Percentiles rank a stretch among this genome's conserved stretches.
These are phyloP conservation scores for crab-eating macaque (Macaca fascicularis) DNA, from an alignment of 2,113 vertebrate species.

Conservation along the genomic window T2T-MFA8v1.1 NC_088388.1:104279501-104280000, in stretches of 20 bases:
- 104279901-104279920: neutral
- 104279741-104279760: neutral
- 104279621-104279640: neutral
- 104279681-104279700: neutral
- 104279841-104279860: neutral
- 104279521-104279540: neutral
- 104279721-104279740: neutral
- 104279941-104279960: neutral
- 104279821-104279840: neutral
- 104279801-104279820: neutral
- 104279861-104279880: neutral
- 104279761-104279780: slow-evolving; percentile 22
- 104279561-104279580: neutral
- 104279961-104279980: neutral
- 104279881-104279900: neutral
- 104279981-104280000: neutral
- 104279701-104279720: slow-evolving; percentile 16
- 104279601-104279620: neutral
- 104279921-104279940: neutral
- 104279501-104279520: neutral
- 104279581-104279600: neutral
- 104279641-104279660: neutral
- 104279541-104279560: neutral
- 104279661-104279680: neutral
- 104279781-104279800: neutral